Evolutionary conservation across 1,140 invertebrate species (phyloP), one percentile per base, ranked within the genome.

Genomic region (Charaxes varanes): DNA sequence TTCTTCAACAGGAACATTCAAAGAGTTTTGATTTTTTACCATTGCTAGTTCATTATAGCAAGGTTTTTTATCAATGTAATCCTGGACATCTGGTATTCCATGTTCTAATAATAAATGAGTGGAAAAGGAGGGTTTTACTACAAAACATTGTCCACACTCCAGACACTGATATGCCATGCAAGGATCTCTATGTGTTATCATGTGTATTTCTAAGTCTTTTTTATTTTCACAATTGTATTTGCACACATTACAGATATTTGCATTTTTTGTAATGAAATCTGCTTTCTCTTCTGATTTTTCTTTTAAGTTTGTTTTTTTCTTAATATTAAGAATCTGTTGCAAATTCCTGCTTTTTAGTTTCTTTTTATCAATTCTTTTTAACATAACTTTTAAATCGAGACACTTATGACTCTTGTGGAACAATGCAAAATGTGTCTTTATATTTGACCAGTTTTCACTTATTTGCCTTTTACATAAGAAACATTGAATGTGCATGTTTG

Each of bases 131-230:
- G 87, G 86, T 41, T 87, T 87, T 1, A 89, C 89, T 7, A 88
- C 87, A 59, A 91, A 91, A 64, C 88, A 89, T 42, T 88, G 84
- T 1, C 89, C 90, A 56, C 90, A 91, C 59, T 91, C 90, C 60
- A 90, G 71, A 55, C 90, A 91, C 36, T 90, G 85, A 55, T 88
- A 90, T 24, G 87, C 83, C 35, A 84, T 87, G 12, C 82, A 86
- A 6, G 87, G 81, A 36, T 88, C 83, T 49, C 87, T 86, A 63
- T 87, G 87, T 2, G 44, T 60, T 0, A 79, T 70, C 7, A 90
- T 83, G 50, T 91, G 89, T 7, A 62, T 53, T 28, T 87, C 81
- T 44, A 90, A 69, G 1, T 53, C 32, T 6, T 69, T 11, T 47
- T 83, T 86, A 22, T 83, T 62, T 6, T 82, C 62, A 45, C 85